These are phyloP conservation scores for Poeciliopsis turneri DNA, from an alignment of 2,797 vertebrate species.

Conservation along the genomic window DNA sequence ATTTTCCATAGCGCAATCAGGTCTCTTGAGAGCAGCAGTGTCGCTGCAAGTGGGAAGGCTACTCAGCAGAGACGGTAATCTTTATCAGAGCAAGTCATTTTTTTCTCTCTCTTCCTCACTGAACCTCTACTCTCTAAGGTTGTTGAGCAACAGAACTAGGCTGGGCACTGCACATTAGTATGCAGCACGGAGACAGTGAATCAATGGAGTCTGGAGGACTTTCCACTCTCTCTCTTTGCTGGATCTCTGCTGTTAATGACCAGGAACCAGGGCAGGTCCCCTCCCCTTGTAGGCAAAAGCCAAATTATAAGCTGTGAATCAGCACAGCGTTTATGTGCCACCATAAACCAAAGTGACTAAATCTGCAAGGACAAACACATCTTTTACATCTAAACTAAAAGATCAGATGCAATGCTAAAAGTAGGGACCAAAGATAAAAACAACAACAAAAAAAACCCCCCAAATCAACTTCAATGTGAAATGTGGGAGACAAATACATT, in stretches of 20 bases:
- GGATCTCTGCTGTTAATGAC: conserved; percentile 80
- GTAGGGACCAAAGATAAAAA: conserved; percentile 24
- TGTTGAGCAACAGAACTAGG: conserved; percentile 51
- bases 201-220: conserved; percentile 82
- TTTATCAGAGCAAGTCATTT: conserved; percentile 46
- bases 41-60: conserved; percentile 29
- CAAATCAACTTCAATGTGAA: conserved; percentile 44
- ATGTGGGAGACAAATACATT: conserved; percentile 30
- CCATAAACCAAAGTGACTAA: conserved; percentile 87
- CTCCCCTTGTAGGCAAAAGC: conserved; percentile 64
- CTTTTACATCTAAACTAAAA: conserved; percentile 78
- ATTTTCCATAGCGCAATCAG: conserved; percentile 33
- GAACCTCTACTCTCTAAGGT: conserved; percentile 26
- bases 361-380: conserved; percentile 85
- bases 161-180: conserved; percentile 68
- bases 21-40: conserved; percentile 47
- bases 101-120: conserved; percentile 8
- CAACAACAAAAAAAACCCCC: not conserved
- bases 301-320: conserved; percentile 88
- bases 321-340: conserved; percentile 86
- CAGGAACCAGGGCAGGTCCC: conserved; percentile 71
- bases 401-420: conserved; percentile 37
- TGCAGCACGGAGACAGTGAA: conserved; percentile 66
- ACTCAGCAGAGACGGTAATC: conserved; percentile 46
- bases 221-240: conserved; percentile 68